phyloP scores from a whole-genome alignment of 2,888 invertebrate genomes.

The Drosophila trichaetosa region DNA sequence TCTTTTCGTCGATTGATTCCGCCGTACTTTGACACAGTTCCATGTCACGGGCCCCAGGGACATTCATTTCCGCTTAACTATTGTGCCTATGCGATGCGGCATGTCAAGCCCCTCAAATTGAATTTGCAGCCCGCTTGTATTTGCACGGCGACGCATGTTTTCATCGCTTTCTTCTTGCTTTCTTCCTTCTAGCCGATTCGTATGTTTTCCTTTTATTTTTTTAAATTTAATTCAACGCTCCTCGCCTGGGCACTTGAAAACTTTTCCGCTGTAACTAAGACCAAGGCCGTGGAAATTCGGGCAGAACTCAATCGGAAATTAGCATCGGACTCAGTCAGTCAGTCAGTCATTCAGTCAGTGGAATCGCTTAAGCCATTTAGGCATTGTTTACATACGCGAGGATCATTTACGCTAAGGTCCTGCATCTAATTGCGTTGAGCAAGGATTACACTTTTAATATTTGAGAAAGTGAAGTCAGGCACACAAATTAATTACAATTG shows the following conservation, averaged over 20 bases:
- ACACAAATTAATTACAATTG: background rate
- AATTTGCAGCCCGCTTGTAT: conserved; percentile 66
- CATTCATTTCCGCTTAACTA: conserved; percentile 77
- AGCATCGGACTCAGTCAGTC: conserved; percentile 31
- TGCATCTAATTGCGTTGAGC: conserved; percentile 3
- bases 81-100: conserved; percentile 43
- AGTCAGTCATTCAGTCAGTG: conserved; percentile 9
- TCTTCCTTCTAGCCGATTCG: conserved; percentile 24
- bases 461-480: background rate
- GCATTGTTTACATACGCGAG: conserved; percentile 41
- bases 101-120: conserved; percentile 49
- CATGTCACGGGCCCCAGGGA: conserved; percentile 57
- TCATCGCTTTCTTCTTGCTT: conserved; percentile 24
- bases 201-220: conserved; percentile 12
- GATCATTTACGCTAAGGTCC: conserved; percentile 12
- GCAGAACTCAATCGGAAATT: conserved; percentile 55
- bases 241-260: conserved; percentile 56
- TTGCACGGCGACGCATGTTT: conserved; percentile 54
- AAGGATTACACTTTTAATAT: background rate
- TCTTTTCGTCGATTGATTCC: conserved; percentile 50
- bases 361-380: conserved; percentile 58
- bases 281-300: conserved; percentile 30
- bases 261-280: conserved; percentile 57
- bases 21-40: conserved; percentile 49
- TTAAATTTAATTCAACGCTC: conserved; percentile 68